These are phyloP conservation scores for Theodoxus fluviatilis DNA, from an alignment of 2,888 invertebrate genomes.

Conservation along the genomic window DNA sequence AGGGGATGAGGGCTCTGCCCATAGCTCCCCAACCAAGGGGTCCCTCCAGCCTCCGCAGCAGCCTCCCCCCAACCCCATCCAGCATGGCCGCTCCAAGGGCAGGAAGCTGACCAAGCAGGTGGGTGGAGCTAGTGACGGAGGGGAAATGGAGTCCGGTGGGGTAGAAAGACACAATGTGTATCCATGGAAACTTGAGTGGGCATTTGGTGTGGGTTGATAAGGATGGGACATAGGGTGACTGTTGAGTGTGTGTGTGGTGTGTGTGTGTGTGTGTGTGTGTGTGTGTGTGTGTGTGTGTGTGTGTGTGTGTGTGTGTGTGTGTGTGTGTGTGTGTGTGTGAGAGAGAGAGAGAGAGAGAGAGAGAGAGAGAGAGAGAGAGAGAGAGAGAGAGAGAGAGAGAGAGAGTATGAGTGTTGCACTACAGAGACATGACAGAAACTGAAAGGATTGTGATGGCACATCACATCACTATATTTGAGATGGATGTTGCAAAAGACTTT, in stretches of 20 bases:
- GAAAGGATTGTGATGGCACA: too few species aligned
- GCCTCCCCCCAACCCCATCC: too few species aligned
- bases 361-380: neutral
- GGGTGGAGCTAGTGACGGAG: too few species aligned
- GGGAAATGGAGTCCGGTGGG: too few species aligned
- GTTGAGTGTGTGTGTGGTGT: neutral
- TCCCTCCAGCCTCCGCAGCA: conserved; percentile 40
- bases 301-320: conserved; percentile 2
- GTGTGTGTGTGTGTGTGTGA: conserved; percentile 4
- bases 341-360: neutral
- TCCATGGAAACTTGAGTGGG: neutral
- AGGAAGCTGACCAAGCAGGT: conserved; percentile 42
- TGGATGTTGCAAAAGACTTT: too few species aligned
- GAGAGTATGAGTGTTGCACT: neutral
- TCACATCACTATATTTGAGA: too few species aligned
- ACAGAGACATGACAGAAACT: neutral
- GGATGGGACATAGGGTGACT: neutral
- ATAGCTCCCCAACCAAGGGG: conserved; percentile 46
- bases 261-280: conserved; percentile 1
- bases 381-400: neutral
- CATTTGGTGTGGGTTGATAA: neutral
- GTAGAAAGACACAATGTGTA: too few species aligned
- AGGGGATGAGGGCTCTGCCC: conserved; percentile 33
- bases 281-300: conserved; percentile 7
- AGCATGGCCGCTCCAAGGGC: conserved; percentile 38